phyloP scores from a whole-genome alignment of 1,140 invertebrate genomes.

The Diorhabda elongata region DNA sequence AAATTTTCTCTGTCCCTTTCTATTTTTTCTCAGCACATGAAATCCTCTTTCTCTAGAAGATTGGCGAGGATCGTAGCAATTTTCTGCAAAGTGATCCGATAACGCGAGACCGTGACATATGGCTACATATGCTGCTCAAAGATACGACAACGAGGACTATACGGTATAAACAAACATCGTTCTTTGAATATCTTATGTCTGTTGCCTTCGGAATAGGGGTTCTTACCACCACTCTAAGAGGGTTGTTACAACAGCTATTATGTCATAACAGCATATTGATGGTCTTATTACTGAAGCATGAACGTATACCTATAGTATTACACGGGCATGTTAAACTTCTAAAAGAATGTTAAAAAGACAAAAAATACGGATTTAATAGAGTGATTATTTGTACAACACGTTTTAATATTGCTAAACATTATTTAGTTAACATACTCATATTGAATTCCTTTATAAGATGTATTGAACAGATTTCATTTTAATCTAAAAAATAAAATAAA shows the following conservation, averaged over 20 bases:
- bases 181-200: constrained; percentile 42
- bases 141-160: constrained; percentile 12
- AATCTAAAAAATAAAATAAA: too few species aligned
- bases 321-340: not conserved
- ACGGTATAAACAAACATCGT: constrained; percentile 43
- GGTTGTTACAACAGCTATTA: constrained; percentile 39
- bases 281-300: constrained; percentile 33
- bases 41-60: constrained; percentile 29
- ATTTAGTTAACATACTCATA: too few species aligned
- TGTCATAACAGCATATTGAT: constrained; percentile 42
- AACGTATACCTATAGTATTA: not conserved
- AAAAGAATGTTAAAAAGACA: not conserved
- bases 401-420: too few species aligned
- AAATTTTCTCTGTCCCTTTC: constrained; percentile 32
- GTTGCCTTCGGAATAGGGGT: constrained; percentile 37
- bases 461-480: too few species aligned
- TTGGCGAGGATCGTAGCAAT: constrained; percentile 41
- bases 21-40: constrained; percentile 8
- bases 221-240: constrained; percentile 29
- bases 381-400: too few species aligned
- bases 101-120: constrained; percentile 41
- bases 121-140: constrained; percentile 42
- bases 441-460: too few species aligned
- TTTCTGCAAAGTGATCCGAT: constrained; percentile 43
- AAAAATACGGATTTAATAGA: too few species aligned